These are phyloP conservation scores for Drosophila equinoxialis DNA, from an alignment of 1,140 invertebrate genomes.

Conservation along the genomic window DNA sequence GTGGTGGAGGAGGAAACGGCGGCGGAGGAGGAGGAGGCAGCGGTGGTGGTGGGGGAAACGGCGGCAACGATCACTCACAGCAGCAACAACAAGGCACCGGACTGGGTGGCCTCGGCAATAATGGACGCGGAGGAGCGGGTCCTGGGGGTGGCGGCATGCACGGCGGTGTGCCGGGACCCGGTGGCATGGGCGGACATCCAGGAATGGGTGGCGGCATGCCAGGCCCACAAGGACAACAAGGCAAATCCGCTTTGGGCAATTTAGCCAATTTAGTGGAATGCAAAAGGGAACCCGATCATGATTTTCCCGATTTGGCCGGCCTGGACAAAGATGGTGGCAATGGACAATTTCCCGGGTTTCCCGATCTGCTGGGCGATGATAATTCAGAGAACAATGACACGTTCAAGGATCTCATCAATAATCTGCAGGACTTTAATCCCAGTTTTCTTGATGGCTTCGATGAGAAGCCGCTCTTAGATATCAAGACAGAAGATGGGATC, in stretches of 20 bases:
- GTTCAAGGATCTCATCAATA: conserved; percentile 94
- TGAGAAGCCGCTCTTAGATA: conserved; percentile 85
- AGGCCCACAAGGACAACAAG: conserved; percentile 39
- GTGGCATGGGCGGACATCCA: conserved; percentile 46
- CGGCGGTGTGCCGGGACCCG: conserved; percentile 36
- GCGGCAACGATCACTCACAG: conserved; percentile 80
- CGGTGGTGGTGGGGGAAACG: conserved; percentile 77
- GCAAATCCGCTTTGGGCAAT: conserved; percentile 82
- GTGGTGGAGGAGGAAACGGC: conserved; percentile 73
- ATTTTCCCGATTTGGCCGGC: conserved; percentile 91
- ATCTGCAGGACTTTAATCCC: conserved; percentile 91
- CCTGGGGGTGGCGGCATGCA: conserved; percentile 54
- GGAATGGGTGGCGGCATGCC: conserved; percentile 43
- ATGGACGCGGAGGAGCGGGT: conserved; percentile 66
- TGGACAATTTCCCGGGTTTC: conserved; percentile 89
- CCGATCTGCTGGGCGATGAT: conserved; percentile 92
- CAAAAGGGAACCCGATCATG: conserved; percentile 92
- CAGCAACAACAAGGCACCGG: conserved; percentile 76
- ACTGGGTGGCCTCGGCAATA: conserved; percentile 70
- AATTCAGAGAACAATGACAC: conserved; percentile 91
- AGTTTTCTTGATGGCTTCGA: conserved; percentile 94
- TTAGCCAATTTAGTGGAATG: conserved; percentile 86
- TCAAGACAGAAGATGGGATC: conserved; percentile 85
- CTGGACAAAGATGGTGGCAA: conserved; percentile 91
- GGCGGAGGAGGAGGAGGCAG: conserved; percentile 63